Evolutionary conservation across 1,140 invertebrate species (phyloP), one percentile per base, ranked within the genome.

Genomic region (Halictus rubicundus): DNA sequence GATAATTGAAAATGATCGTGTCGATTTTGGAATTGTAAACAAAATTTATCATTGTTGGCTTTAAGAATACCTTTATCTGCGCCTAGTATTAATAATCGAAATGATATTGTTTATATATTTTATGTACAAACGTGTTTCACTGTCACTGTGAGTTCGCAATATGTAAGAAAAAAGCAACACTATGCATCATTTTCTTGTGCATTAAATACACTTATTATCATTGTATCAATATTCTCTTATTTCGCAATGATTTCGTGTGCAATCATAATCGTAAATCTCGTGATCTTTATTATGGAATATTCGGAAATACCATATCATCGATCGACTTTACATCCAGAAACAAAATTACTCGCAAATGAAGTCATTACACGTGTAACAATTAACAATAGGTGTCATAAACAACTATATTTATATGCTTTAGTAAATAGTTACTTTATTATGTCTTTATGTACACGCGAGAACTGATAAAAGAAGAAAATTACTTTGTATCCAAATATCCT

Each of bases 381-480:
- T 70, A 23, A 32, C 77, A 71, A 68, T 72, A 78, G 69, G 77
- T 71, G 37, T 82, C 77, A 72, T 59, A 19, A 78, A 78, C 27
- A 54, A 81, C 78, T 82, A 60, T 78, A 49, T 83, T 78, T 81
- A 60, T 46, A 83, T 82, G 69, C 75, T 83, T 84, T 83, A 83
- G 78, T 84, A 83, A 84, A 79, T 78, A 82, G 39, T 84, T 84
- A 78, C 59, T 84, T 84, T 83, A 83, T 84, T 84, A 84, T 75
- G 80, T 76, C 75, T 71, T 49, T 83, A 75, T 83, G 77, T 80
- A 83, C 77, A 80, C 83, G 78, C 37, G 80, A 75, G 54, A 83
- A 79, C 49, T 37, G 74, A 84, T 63, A 63, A 63, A 72, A 54
- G 32, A 54, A 42, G 27, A 42, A 54, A 64, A 25, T 23, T 65